Percentiles rank a stretch among this genome's conserved stretches.
Evolutionary conservation across 2,113 vertebrate species (phyloP).

Genomic region (Aphelocoma coerulescens): DNA sequence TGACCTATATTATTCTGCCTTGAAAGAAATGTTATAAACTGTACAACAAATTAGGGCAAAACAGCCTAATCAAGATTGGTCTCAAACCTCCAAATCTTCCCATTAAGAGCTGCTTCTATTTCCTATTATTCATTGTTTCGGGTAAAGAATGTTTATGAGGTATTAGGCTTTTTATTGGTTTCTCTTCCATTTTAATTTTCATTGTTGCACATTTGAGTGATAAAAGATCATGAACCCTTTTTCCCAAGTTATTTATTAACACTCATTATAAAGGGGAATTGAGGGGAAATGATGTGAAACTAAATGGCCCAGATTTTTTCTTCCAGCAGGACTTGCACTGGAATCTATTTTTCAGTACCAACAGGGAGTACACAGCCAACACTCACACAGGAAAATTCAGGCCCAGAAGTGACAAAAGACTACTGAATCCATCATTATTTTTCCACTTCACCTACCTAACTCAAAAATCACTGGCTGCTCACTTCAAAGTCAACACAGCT

Average conservation of each 20-base stretch:
- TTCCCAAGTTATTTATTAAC: not conserved
- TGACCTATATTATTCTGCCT: conserved; percentile 17
- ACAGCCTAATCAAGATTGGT: conserved; percentile 48
- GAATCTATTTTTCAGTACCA: not conserved
- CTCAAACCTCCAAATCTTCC: not conserved
- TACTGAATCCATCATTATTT: conserved; percentile 60
- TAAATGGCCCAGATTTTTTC: not conserved
- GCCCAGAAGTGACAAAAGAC: conserved; percentile 36
- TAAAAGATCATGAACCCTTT: not conserved
- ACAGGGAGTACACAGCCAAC: not conserved
- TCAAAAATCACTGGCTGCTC: conserved; percentile 32
- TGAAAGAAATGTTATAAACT: conserved; percentile 25
- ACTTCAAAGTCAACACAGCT: conserved; percentile 58
- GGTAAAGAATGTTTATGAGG: not conserved
- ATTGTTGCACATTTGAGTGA: not conserved
- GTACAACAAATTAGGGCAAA: conserved; percentile 5
- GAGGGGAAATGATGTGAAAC: not conserved
- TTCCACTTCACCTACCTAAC: conserved; percentile 65
- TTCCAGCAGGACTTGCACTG: not conserved
- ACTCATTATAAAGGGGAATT: not conserved
- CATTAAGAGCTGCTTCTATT: not conserved
- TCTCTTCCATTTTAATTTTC: conserved; percentile 6
- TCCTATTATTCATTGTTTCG: not conserved
- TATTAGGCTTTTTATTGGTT: not conserved
- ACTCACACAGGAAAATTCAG: not conserved